These are phyloP conservation scores for Tribolium castaneum DNA, from an alignment of 1,140 invertebrate genomes.

Conservation along the genomic window DNA sequence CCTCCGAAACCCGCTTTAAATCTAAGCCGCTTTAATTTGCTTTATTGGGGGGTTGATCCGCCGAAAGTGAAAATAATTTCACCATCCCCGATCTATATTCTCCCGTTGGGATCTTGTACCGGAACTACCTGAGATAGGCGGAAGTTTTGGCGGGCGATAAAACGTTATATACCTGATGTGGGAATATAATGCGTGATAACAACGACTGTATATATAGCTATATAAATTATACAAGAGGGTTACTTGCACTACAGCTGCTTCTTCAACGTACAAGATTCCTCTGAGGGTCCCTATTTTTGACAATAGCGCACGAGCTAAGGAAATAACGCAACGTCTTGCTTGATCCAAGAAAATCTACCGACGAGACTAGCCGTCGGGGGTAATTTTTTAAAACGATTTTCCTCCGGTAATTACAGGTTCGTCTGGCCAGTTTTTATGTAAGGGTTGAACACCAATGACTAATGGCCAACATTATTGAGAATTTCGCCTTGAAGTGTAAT, in stretches of 20 bases:
- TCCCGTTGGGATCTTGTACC: conserved; percentile 5
- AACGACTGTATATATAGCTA: conserved; percentile 29
- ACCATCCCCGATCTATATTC: not conserved
- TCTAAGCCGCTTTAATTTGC: conserved; percentile 2
- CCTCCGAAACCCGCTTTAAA: not conserved
- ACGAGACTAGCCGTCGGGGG: not conserved
- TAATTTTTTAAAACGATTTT: conserved; percentile 17
- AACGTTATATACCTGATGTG: conserved; percentile 41
- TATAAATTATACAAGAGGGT: conserved; percentile 39
- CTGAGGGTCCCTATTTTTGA: conserved; percentile 11
- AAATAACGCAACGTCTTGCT: conserved; percentile 13
- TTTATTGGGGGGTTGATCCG: not conserved
- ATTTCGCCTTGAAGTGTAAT: not conserved
- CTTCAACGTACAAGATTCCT: conserved; percentile 29
- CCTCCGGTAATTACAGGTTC: conserved; percentile 15
- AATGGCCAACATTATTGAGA: not conserved
- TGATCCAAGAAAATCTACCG: not conserved
- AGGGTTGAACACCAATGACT: conserved; percentile 19
- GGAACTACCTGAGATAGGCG: conserved; percentile 35
- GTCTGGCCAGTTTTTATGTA: conserved; percentile 15
- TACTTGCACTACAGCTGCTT: conserved; percentile 36
- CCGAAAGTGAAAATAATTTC: conserved; percentile 4
- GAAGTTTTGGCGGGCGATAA: conserved; percentile 40
- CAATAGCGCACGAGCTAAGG: conserved; percentile 38
- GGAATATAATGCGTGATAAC: conserved; percentile 40